phyloP scores from a whole-genome alignment of 2,888 invertebrate species.

The Argyra leucocephala region DNA sequence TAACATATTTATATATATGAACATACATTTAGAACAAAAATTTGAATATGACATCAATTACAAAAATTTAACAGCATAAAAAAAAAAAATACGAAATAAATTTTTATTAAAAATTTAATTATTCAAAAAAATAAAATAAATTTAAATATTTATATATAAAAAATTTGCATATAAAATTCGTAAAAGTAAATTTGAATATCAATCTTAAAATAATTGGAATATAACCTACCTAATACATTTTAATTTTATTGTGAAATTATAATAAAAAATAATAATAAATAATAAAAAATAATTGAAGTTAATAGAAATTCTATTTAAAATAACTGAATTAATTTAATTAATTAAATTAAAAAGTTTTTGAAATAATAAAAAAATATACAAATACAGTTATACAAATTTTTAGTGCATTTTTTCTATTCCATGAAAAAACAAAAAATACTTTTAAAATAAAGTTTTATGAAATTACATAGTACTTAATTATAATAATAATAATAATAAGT shows the following conservation, averaged over 20 bases:
- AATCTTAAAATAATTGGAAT: not conserved
- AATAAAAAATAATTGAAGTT: no score
- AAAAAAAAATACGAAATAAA: not conserved
- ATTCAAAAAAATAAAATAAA: not conserved
- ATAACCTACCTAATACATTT: no score
- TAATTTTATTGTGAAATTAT: no score
- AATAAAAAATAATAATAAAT: no score
- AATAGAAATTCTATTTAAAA: no score
- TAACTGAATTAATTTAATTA: no score
- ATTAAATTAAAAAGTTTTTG: no score
- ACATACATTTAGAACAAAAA: not conserved
- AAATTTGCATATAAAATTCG: no score
- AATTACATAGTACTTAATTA: no score
- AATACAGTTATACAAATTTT: conserved; percentile 13
- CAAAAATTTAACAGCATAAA: not conserved
- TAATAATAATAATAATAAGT: no score
- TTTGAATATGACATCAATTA: conserved; percentile 1
- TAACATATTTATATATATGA: conserved; percentile 12
- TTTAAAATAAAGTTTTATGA: not conserved
- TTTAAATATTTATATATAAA: not conserved
- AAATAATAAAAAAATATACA: conserved; percentile 1
- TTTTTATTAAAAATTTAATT: conserved; percentile 11
- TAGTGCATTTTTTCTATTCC: conserved; percentile 12
- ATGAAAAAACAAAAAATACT: conserved; percentile 16
- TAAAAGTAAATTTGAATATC: no score